Evolutionary conservation across 2,797 vertebrate species (phyloP).

Genomic region (Mus minutoides): DNA sequence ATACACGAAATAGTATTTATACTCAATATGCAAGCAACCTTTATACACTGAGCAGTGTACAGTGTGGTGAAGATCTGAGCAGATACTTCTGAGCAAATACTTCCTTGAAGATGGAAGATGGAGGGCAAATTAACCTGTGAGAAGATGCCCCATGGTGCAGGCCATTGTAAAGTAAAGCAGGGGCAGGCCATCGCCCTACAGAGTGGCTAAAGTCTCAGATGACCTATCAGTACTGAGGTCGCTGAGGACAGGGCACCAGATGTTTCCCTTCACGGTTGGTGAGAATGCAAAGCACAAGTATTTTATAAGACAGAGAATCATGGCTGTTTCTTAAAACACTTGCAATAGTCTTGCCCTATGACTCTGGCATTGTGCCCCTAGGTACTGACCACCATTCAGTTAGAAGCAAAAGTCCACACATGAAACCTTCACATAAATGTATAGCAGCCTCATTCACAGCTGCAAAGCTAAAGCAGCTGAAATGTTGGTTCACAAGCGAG

Average conservation of each 20-base stretch:
- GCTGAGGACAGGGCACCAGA: neutral
- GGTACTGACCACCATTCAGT: neutral
- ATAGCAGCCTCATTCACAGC: neutral
- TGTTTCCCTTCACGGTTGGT: neutral
- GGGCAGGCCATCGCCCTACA: neutral
- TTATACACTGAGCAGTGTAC: neutral
- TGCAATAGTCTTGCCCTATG: neutral
- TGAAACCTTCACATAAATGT: neutral
- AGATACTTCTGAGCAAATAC: neutral
- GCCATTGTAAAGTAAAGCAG: neutral
- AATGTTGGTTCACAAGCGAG: too few relatives aligned
- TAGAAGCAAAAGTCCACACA: neutral
- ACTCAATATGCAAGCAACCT: neutral
- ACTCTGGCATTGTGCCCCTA: neutral
- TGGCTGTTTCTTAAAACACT: neutral
- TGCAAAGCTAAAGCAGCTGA: neutral
- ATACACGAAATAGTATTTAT: neutral
- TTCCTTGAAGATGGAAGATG: neutral
- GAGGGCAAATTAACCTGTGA: too few relatives aligned
- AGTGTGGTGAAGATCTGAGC: neutral
- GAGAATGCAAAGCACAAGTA: neutral
- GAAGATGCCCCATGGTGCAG: too few relatives aligned
- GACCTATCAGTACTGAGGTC: too few relatives aligned
- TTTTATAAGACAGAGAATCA: neutral
- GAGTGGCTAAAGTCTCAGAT: too few relatives aligned